A percentile compares a stretch with the other conserved stretches of the same genome.
Evolutionary conservation across 2,113 vertebrate species (phyloP).

Genomic region (Petrocephalus zakoni): DNA sequence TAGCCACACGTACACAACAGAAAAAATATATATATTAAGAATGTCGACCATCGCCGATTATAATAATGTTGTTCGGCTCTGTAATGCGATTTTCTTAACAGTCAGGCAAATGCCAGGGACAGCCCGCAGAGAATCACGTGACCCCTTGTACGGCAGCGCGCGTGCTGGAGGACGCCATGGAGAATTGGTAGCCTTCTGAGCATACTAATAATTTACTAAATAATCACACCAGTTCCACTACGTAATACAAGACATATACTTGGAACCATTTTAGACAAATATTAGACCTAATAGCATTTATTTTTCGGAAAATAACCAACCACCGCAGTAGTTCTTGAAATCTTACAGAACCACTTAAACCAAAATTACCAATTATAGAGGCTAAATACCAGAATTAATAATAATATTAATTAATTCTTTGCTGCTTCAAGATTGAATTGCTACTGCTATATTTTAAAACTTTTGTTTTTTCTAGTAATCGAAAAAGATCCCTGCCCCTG

Average conservation of each 20-base stretch:
- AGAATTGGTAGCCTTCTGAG: neutral
- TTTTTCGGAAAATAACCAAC: neutral
- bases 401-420: neutral
- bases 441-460: neutral
- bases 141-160: neutral
- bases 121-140: neutral
- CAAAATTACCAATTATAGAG: neutral
- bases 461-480: too few species aligned
- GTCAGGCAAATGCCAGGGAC: neutral
- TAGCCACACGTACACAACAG: too few species aligned
- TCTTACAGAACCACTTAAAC: neutral
- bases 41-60: neutral
- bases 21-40: neutral
- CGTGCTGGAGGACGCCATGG: conserved; percentile 10
- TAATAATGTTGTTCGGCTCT: neutral
- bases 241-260: too few species aligned
- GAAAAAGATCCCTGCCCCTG: neutral
- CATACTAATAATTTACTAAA: neutral
- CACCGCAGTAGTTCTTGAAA: neutral
- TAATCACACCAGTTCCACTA: too few species aligned
- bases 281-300: neutral
- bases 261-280: too few species aligned
- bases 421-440: neutral
- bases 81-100: neutral
- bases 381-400: neutral